Conservation (phyloP, 2,113 vertebrate species). For the Turdus rufiventris region DNA sequence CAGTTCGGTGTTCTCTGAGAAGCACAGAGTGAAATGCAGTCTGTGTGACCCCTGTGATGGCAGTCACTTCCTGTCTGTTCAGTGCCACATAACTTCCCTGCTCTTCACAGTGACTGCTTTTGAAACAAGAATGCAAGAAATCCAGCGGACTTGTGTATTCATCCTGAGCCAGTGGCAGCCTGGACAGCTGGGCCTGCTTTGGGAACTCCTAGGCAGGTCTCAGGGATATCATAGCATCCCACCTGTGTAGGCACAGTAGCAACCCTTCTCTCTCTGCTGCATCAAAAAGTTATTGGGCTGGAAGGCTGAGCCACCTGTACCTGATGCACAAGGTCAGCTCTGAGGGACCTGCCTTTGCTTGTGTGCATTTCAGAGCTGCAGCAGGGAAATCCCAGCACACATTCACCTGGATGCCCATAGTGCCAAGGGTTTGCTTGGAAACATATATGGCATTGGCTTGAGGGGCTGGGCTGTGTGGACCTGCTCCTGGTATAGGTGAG, state of each 20-base stretch:
- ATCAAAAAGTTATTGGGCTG: not conserved
- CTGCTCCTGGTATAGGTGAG: not conserved
- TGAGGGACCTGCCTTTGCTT: not conserved
- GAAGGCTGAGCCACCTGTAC: not conserved
- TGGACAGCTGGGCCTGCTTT: not conserved
- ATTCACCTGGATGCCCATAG: not conserved
- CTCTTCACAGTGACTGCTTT: not conserved
- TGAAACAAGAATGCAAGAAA: not conserved
- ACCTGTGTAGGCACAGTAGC: too few relatives aligned
- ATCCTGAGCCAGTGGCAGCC: not conserved
- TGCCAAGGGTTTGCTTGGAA: not conserved
- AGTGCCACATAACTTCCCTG: not conserved
- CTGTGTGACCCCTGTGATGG: fast-evolving
- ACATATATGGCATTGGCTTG: fast-evolving
- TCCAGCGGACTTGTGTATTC: not conserved
- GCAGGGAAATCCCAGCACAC: not conserved
- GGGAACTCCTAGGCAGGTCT: not conserved
- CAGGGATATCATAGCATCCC: not conserved
- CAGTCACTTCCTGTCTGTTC: not conserved
- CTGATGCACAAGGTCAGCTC: not conserved
- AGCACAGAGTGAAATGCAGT: not conserved
- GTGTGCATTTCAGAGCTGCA: not conserved
- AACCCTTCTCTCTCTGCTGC: not conserved
- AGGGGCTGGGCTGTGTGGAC: not conserved
- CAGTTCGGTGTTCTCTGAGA: fast-evolving